phyloP scores from a whole-genome alignment of 2,888 invertebrate species.

The Platycnemis pennipes region DNA sequence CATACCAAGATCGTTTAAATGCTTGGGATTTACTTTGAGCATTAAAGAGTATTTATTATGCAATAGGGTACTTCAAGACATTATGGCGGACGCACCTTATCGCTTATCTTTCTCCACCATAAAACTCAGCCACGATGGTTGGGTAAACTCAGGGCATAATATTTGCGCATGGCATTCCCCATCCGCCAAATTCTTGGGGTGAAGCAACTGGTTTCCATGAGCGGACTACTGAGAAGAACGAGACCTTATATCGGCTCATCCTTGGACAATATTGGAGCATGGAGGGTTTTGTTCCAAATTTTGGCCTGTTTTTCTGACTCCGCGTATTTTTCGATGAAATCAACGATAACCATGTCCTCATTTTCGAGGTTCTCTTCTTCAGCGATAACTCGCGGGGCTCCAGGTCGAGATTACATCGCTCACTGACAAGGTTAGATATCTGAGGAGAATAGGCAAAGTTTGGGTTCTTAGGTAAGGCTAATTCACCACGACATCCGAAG shows the following conservation, averaged over 20 bases:
- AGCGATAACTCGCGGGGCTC: background rate
- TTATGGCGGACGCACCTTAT: background rate
- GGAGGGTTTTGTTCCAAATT: background rate
- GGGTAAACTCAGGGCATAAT: background rate
- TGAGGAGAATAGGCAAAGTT: background rate
- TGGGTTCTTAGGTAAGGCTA: background rate
- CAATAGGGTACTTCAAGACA: background rate
- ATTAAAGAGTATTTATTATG: background rate
- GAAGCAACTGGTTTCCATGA: background rate
- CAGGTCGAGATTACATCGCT: background rate
- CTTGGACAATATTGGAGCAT: background rate
- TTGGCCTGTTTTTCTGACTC: background rate
- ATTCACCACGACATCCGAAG: background rate
- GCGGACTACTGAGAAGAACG: background rate
- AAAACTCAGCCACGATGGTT: background rate
- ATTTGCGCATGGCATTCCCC: background rate
- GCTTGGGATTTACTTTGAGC: too few species aligned
- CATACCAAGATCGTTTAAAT: too few species aligned
- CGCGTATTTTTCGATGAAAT: background rate
- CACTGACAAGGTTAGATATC: background rate
- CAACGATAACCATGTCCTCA: background rate
- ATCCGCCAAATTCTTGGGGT: background rate
- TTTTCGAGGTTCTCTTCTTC: background rate
- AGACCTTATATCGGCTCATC: background rate
- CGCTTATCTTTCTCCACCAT: background rate